Conservation (phyloP, 2,797 vertebrate genomes). For the Craterocephalus amniculus region DNA sequence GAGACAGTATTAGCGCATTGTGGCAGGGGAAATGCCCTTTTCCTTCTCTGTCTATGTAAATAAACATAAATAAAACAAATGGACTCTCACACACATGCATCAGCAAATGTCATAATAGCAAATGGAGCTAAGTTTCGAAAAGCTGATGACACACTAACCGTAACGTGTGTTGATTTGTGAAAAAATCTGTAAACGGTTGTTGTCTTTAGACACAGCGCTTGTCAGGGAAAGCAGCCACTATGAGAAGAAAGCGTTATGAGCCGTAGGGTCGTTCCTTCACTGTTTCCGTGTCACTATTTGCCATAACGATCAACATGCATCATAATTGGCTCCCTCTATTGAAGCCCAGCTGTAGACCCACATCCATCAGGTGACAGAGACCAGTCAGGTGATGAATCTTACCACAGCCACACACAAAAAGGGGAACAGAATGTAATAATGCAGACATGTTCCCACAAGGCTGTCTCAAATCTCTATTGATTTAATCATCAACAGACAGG, state of each 20-base stretch:
- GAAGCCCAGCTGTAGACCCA: conserved; percentile 90
- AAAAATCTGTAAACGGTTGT: conserved; percentile 37
- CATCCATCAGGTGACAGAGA: conserved; percentile 92
- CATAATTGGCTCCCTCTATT: conserved; percentile 90
- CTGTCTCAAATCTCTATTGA: conserved; percentile 97
- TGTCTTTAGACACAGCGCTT: conserved; percentile 32
- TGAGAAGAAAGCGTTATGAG: conserved; percentile 73
- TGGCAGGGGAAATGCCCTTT: conserved; percentile 64
- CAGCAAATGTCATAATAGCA: conserved; percentile 55
- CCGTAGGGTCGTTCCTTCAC: conserved; percentile 79
- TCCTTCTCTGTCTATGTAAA: conserved; percentile 71
- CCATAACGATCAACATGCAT: conserved; percentile 90
- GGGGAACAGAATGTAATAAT: conserved; percentile 93
- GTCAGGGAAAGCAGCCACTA: conserved; percentile 39
- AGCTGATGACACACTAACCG: neutral
- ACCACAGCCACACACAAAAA: conserved; percentile 76
- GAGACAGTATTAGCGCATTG: conserved; percentile 46
- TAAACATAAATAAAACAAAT: conserved; percentile 76
- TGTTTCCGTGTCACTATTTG: conserved; percentile 89
- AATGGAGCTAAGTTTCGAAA: neutral
- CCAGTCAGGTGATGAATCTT: conserved; percentile 94
- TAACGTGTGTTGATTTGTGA: conserved; percentile 38
- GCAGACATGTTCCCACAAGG: conserved; percentile 95
- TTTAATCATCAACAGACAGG: conserved; percentile 97
- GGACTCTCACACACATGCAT: conserved; percentile 32